Percentiles rank a stretch among this genome's conserved stretches.
Conservation (phyloP, 2,888 invertebrate species). For the Apotomis turbidana region DNA sequence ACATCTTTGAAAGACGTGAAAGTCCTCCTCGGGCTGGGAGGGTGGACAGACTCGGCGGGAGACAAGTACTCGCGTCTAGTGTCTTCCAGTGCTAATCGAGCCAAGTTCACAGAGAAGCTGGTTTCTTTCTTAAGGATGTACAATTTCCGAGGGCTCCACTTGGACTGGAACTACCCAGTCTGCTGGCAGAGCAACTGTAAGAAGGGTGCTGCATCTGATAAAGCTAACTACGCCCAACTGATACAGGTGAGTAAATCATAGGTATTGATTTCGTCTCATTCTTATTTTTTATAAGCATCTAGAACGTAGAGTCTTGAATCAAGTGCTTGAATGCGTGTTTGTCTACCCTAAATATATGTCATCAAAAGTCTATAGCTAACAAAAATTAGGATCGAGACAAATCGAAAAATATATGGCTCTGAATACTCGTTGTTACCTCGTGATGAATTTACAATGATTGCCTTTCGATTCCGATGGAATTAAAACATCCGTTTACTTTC, state of each 20-base stretch:
- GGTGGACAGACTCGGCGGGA: constrained; percentile 96
- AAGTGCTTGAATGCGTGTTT: too few species aligned
- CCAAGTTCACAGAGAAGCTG: constrained; percentile 88
- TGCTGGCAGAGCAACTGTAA: constrained; percentile 96
- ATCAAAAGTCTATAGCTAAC: too few species aligned
- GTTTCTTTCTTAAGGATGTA: constrained; percentile 89
- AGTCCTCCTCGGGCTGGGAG: constrained; percentile 93
- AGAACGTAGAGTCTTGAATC: too few species aligned
- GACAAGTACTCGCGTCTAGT: constrained; percentile 94
- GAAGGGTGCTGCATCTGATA: constrained; percentile 91
- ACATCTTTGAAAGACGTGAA: constrained; percentile 86
- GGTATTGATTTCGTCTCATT: neutral
- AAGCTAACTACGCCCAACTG: constrained; percentile 89
- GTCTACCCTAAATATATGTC: too few species aligned
- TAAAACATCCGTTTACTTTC: constrained; percentile 6
- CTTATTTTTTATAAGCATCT: too few species aligned
- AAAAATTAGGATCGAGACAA: too few species aligned
- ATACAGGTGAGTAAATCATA: constrained; percentile 83
- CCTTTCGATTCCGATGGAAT: neutral
- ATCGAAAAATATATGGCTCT: too few species aligned
- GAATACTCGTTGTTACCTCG: too few species aligned
- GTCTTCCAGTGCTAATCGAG: constrained; percentile 85
- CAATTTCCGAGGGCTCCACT: constrained; percentile 93
- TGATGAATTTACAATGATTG: neutral
- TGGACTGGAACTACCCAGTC: constrained; percentile 98